Evolutionary conservation across 2,113 vertebrate genomes (phyloP).

Genomic region (Odontophorus gujanensis): DNA sequence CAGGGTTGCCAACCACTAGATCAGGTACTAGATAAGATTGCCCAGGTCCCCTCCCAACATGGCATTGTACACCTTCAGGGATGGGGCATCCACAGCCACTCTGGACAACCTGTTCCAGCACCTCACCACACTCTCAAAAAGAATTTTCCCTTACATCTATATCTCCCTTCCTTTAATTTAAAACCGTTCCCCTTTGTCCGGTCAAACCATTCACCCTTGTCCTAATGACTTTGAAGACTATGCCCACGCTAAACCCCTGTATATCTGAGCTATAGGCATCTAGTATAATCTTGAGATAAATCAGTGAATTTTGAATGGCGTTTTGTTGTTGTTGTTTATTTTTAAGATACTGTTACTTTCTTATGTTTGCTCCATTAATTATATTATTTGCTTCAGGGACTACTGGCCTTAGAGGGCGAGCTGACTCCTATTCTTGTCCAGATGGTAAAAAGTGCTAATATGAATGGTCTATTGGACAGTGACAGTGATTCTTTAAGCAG

Average conservation of each 20-base stretch:
- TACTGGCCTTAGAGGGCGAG: conserved; percentile 89
- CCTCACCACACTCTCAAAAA: no score
- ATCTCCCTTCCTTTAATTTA: no score
- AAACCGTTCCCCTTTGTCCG: no score
- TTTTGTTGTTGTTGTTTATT: neutral
- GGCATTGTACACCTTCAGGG: no score
- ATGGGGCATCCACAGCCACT: no score
- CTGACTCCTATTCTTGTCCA: conserved; percentile 92
- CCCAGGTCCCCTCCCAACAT: no score
- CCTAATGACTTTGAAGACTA: neutral
- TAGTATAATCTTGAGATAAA: neutral
- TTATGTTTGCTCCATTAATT: neutral
- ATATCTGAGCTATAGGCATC: neutral
- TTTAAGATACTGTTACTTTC: neutral
- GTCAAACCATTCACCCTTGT: no score
- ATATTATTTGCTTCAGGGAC: conserved; percentile 75
- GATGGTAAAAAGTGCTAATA: conserved; percentile 94
- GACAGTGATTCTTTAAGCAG: conserved; percentile 90
- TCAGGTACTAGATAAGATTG: no score
- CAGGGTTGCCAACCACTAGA: no score
- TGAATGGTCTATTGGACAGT: conserved; percentile 91
- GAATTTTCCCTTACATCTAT: no score
- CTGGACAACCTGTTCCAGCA: no score
- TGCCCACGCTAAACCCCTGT: neutral
- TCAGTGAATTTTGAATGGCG: neutral